A percentile compares a stretch with the other conserved stretches of the same genome.
Evolutionary conservation across 2,888 invertebrate species (phyloP).

Genomic region (Neoitamus cyanurus): DNA sequence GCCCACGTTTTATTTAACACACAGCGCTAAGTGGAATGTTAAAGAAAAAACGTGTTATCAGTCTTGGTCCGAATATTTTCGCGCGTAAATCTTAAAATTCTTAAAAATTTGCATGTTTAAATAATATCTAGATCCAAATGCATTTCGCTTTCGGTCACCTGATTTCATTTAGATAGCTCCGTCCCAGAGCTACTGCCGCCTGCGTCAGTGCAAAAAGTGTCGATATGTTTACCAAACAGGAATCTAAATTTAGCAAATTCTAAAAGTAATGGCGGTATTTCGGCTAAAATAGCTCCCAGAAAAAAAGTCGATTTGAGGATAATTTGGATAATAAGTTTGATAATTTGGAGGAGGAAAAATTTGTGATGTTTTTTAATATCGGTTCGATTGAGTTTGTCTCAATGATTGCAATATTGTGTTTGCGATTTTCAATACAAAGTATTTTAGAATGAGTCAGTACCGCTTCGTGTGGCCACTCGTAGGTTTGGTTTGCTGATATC

Average conservation of each 20-base stretch:
- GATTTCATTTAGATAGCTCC: background rate
- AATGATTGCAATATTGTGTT: background rate
- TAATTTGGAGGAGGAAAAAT: too few species aligned
- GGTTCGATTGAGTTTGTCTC: background rate
- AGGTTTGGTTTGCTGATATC: background rate
- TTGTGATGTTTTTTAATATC: background rate
- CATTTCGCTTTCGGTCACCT: background rate
- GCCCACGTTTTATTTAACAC: background rate
- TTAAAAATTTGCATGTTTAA: background rate
- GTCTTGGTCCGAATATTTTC: background rate
- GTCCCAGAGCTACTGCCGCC: background rate
- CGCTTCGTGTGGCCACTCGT: background rate
- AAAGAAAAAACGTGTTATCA: background rate
- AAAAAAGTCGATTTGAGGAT: background rate
- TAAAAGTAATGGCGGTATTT: background rate
- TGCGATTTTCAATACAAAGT: background rate
- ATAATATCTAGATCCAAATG: background rate
- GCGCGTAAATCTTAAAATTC: background rate
- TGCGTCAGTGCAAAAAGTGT: background rate
- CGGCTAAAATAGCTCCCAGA: background rate
- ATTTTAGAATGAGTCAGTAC: background rate
- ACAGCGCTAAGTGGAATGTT: background rate
- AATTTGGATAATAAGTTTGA: too few species aligned
- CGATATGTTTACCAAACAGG: conserved; percentile 24
- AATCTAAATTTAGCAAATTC: conserved; percentile 6